Evolutionary conservation across 2,888 invertebrate genomes (phyloP), one percentile per base, ranked within the genome.

Genomic region (Athalia circularis): DNA sequence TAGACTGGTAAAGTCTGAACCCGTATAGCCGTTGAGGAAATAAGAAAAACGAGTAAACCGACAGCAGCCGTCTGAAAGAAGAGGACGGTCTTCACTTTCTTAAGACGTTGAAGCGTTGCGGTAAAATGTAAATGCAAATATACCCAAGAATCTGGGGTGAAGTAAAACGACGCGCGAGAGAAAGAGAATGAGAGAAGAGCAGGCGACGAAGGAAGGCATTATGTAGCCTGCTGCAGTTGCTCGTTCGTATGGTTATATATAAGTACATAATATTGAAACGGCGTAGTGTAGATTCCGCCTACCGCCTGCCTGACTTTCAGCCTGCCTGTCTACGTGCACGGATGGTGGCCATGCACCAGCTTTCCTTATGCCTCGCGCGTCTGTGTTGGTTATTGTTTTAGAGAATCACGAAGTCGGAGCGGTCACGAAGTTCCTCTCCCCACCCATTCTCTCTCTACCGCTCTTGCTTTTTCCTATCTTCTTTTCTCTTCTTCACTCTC

Each of bases 301-400:
- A 54, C 54, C 15, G 62, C 15, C 62, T 62, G 62, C n/a, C 62
- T 62, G 15, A 7, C 15, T n/a, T 9, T 57, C 64, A 29, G 75
- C 61, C 75, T 75, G 75, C 52, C 72, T 72, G 79, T 29, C 29
- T 29, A 29, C 81, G 80, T 81, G 80, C 80, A 81, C 79, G 81
- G 81, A 80, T 79, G 78, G 79, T 72, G 75, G 74, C 59, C 75
- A 77, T 79, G 78, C 75, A 77, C 77, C 77, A 75, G 48, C 74
- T 80, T 72, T 77, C 77, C 78, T 79, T 79, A 72, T 13, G 6
- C 13, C 48, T 29, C 29, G 29, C 11, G 50, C 54, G 54, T 74
- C 61, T 79, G 80, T 83, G 82, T 84, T 80, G 81, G 82, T 83
- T 84, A 84, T 83, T 84, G 84, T 84, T 83, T 84, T 83, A 82